These are phyloP conservation scores for Elysia crispata DNA, from an alignment of 2,888 invertebrate genomes.

Conservation along the genomic window DNA sequence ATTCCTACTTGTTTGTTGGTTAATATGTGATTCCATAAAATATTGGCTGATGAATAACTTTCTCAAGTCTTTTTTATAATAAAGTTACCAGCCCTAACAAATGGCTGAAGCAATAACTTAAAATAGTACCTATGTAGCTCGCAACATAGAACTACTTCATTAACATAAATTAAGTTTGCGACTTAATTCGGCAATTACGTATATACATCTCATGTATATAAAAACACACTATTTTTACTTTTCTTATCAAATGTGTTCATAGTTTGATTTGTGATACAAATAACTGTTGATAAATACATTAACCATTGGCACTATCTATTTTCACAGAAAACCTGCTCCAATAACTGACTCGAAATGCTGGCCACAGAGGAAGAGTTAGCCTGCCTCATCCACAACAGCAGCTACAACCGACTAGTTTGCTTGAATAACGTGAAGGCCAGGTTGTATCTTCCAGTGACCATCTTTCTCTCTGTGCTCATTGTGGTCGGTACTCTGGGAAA, in stretches of 20 bases:
- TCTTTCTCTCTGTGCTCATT: conserved; percentile 65
- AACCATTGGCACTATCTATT: no score
- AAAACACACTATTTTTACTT: neutral
- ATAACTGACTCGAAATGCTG: conserved; percentile 21
- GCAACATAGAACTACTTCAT: no score
- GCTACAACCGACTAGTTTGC: conserved; percentile 42
- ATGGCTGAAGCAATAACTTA: no score
- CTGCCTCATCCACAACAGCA: conserved; percentile 37
- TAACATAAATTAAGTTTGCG: no score
- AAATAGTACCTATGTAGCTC: no score
- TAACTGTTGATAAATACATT: no score
- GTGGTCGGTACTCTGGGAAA: conserved; percentile 67
- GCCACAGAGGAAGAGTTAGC: conserved; percentile 37
- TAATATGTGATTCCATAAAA: no score
- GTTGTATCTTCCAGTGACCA: conserved; percentile 69
- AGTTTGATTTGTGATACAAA: neutral
- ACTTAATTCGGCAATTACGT: no score
- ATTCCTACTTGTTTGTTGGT: no score
- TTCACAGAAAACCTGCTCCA: neutral
- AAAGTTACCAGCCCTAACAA: no score
- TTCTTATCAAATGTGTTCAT: neutral
- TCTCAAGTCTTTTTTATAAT: no score
- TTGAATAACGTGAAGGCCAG: conserved; percentile 67
- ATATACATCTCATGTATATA: neutral
- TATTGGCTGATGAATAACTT: no score